Evolutionary conservation across 2,888 invertebrate species (phyloP).

Genomic region (Scaptomyza reducta): DNA sequence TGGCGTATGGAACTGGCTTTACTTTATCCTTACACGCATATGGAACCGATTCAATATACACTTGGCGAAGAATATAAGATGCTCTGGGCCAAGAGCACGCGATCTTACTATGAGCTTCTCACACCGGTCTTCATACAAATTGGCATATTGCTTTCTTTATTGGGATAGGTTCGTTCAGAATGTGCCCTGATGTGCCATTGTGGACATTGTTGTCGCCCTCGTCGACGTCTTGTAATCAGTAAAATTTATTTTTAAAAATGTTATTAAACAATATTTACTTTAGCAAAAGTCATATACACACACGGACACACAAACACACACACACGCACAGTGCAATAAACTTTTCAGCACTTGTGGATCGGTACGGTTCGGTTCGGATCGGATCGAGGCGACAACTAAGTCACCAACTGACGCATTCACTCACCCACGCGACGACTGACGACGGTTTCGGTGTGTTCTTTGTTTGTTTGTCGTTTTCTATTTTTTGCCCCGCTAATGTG

Average conservation of each 20-base stretch:
- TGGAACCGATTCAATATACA: constrained; percentile 27
- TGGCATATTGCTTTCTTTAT: constrained; percentile 45
- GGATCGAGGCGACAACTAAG: constrained; percentile 19
- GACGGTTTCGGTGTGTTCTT: constrained; percentile 30
- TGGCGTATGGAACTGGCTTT: constrained; percentile 40
- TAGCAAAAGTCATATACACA: constrained; percentile 66
- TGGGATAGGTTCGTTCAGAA: constrained; percentile 61
- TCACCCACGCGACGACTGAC: constrained; percentile 3
- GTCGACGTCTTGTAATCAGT: constrained; percentile 63
- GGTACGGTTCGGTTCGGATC: constrained; percentile 27
- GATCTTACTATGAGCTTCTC: neutral
- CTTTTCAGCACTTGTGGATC: constrained; percentile 69
- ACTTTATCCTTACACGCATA: constrained; percentile 40
- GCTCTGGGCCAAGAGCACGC: constrained; percentile 25
- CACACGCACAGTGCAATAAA: constrained; percentile 71
- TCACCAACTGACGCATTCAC: constrained; percentile 14
- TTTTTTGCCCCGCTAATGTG: neutral
- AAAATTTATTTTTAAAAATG: constrained; percentile 78
- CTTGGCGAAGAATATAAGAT: constrained; percentile 28
- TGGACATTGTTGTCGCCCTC: constrained; percentile 11
- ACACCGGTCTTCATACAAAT: neutral
- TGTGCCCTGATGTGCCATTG: constrained; percentile 44
- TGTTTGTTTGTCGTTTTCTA: constrained; percentile 32
- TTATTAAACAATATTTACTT: constrained; percentile 78
- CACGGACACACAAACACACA: constrained; percentile 27